phyloP scores from a whole-genome alignment of 2,888 invertebrate species.

The Rotaria sp. region DNA sequence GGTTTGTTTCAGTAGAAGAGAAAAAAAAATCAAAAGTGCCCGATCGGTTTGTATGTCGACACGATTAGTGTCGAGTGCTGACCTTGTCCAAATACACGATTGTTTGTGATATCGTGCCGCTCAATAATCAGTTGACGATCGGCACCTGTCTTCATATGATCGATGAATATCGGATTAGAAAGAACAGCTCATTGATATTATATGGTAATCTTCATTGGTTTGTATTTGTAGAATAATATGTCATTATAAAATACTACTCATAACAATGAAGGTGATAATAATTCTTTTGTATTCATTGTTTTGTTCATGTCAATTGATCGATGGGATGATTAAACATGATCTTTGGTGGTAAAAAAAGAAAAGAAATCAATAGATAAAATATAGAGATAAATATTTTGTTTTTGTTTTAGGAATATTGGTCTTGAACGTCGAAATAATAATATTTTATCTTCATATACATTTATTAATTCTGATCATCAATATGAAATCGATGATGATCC shows the following conservation, averaged over 20 bases:
- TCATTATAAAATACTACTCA: background rate
- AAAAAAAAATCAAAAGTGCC: background rate
- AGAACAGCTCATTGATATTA: background rate
- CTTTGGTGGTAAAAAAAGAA: background rate
- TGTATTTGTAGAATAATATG: background rate
- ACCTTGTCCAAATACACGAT: background rate
- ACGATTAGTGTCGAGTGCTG: background rate
- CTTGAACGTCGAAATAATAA: background rate
- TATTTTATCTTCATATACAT: background rate
- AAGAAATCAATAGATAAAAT: background rate
- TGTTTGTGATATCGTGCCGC: background rate
- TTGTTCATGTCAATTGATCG: background rate
- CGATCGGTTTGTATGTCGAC: background rate
- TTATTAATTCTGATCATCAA: background rate
- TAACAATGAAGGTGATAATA: background rate
- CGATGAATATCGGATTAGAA: background rate
- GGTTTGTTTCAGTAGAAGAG: background rate
- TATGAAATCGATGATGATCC: constrained; percentile 2
- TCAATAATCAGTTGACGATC: background rate
- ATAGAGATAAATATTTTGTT: too few species aligned
- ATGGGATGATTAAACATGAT: background rate
- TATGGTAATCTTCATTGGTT: background rate
- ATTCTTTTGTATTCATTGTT: background rate
- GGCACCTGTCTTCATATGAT: background rate
- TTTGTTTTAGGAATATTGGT: constrained; percentile 16